Evolutionary conservation across 2,797 vertebrate genomes (phyloP), one percentile per base, ranked within the genome.

Genomic region (Garrulus glandarius): DNA sequence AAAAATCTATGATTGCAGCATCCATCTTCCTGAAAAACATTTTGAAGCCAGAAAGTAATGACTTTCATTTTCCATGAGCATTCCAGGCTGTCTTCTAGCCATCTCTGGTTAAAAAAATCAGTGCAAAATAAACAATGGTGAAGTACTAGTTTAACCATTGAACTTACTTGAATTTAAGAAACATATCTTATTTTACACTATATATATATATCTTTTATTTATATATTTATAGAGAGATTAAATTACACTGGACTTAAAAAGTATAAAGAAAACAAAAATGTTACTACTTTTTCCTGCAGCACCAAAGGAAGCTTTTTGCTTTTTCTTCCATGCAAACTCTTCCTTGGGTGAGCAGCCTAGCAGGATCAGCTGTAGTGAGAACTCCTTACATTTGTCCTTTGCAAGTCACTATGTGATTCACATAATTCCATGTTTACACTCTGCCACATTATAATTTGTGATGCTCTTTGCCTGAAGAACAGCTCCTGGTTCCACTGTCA

Each of bases 1-100:
- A 97, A 98, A 97, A 98, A 97, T 97, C 98, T 98, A 97, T 96
- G 98, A 99, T 98, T 98, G 98, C 98, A 99, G 98, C 98, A 98
- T 99, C 98, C 98, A 98, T 98, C 98, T 98, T 98, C 98, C 97
- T 98, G 98, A 98, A 98, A 98, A 97, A 98, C 97, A 96, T 96
- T 97, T 98, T 98, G 97, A 98, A 98, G 98, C 98, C 97, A 97
- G 98, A 98, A 98, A 98, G 98, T 97, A 97, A 98, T 96, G 97
- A 87, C 96, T 96, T 97, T 94, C 95, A 84, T 94, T 95, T 94
- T 97, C 98, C 97, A 92, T 96, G 92, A 98, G 98, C 98, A 97
- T 98, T 96, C 97, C 97, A 97, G 98, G 98, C 98, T 93, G 97
- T 98, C 98, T 97, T 97, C 98, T 98, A 96, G 98, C 98, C 97